A percentile compares a stretch with the other conserved stretches of the same genome.
Evolutionary conservation across 1,140 invertebrate genomes (phyloP).

Genomic region (Heliconius himera): DNA sequence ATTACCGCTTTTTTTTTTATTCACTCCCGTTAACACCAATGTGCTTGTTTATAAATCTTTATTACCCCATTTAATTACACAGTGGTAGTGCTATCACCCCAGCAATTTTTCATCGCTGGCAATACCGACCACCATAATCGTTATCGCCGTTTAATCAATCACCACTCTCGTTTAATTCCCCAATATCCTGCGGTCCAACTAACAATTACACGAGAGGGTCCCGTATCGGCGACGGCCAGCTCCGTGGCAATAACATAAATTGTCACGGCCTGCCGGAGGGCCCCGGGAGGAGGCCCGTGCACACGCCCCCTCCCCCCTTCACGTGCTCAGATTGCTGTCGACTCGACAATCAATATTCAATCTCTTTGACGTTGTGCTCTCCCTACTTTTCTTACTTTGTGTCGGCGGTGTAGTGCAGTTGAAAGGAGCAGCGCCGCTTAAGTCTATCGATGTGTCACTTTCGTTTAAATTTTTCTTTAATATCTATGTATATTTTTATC

Average conservation of each 20-base stretch:
- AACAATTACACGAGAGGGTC: slow-evolving; percentile 76
- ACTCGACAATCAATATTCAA: slow-evolving; percentile 80
- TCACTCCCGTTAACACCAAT: slow-evolving; percentile 47
- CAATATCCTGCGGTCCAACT: slow-evolving; percentile 77
- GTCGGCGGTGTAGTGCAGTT: slow-evolving; percentile 68
- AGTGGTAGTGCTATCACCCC: slow-evolving; percentile 39
- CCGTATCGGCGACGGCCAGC: slow-evolving; percentile 67
- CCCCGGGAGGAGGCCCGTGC: slow-evolving; percentile 24
- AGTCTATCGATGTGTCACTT: slow-evolving; percentile 38
- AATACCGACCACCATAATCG: slow-evolving; percentile 64
- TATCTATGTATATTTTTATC: background rate
- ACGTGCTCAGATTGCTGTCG: slow-evolving; percentile 68
- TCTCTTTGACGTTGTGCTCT: slow-evolving; percentile 78
- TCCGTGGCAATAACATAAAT: slow-evolving; percentile 77
- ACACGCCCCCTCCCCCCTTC: too few species aligned
- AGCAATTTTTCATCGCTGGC: slow-evolving; percentile 55
- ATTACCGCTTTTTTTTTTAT: slow-evolving; percentile 52
- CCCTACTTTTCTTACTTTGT: slow-evolving; percentile 74
- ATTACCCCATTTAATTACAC: slow-evolving; percentile 51
- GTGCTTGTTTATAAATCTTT: slow-evolving; percentile 46
- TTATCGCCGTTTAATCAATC: slow-evolving; percentile 78
- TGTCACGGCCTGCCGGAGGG: slow-evolving; percentile 68
- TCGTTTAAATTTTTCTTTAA: background rate
- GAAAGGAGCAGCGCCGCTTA: slow-evolving; percentile 55
- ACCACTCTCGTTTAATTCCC: slow-evolving; percentile 73